These are phyloP conservation scores for Pteromalus puparum DNA, from an alignment of 1,140 invertebrate genomes.

Conservation along the genomic window DNA sequence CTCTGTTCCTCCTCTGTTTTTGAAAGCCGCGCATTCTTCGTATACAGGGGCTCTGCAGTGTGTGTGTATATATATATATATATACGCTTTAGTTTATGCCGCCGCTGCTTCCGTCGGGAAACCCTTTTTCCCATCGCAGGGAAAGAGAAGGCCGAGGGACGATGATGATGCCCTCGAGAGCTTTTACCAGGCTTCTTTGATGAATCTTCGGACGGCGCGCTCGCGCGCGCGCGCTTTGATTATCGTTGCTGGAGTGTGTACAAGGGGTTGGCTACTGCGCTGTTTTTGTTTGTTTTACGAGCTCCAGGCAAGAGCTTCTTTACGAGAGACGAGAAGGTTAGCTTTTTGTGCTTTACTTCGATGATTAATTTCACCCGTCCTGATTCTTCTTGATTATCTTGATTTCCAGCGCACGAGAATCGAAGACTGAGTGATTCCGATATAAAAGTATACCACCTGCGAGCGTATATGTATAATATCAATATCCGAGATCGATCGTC, in stretches of 20 bases:
- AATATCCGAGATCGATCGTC: no score
- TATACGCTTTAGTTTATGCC: background rate
- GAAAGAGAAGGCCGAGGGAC: background rate
- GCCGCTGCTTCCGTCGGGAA: background rate
- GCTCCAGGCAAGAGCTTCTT: background rate
- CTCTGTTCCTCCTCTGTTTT: constrained; percentile 68
- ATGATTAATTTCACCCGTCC: no score
- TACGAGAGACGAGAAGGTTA: background rate
- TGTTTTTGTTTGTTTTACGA: background rate
- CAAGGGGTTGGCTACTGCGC: background rate
- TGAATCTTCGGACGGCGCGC: background rate
- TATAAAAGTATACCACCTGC: no score
- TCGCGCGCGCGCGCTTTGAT: background rate
- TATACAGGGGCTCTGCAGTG: background rate
- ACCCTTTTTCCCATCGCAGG: background rate
- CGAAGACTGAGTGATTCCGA: no score
- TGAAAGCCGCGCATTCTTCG: constrained; percentile 72
- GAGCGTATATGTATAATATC: no score
- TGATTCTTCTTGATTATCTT: no score
- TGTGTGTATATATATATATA: background rate
- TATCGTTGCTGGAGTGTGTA: background rate
- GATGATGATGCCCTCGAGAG: background rate
- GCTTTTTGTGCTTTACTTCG: no score
- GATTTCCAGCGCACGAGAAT: no score
- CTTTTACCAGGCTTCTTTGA: background rate